These are phyloP conservation scores for Limanda limanda DNA, from an alignment of 2,113 vertebrate species.

Conservation along the genomic window DNA sequence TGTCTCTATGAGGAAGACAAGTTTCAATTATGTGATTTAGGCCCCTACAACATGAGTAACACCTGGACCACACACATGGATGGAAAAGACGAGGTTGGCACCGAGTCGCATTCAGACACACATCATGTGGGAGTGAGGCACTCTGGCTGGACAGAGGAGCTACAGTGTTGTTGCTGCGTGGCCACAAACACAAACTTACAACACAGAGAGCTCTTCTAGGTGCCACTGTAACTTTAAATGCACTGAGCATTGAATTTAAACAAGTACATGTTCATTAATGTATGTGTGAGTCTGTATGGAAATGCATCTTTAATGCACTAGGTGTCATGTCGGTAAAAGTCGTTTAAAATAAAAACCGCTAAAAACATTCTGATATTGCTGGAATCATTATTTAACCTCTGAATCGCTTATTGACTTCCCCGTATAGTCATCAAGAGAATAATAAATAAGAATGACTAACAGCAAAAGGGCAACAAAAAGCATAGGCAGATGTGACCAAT, in stretches of 20 bases:
- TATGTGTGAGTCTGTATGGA: background rate
- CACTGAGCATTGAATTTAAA: background rate
- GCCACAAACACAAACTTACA: conserved; percentile 13
- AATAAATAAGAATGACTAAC: no score
- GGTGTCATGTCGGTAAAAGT: no score
- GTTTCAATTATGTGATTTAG: no score
- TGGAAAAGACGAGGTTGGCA: conserved; percentile 16
- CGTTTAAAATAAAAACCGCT: no score
- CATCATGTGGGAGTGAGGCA: conserved; percentile 18
- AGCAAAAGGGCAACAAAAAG: no score
- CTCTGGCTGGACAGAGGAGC: conserved; percentile 1
- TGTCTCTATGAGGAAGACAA: no score
- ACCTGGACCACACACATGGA: conserved; percentile 18
- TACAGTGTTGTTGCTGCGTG: conserved; percentile 10
- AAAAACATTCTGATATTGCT: no score
- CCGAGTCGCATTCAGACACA: conserved; percentile 6
- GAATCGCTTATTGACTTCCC: no score
- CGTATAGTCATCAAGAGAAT: no score
- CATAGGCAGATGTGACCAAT: no score
- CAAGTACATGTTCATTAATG: background rate
- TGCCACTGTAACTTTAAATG: background rate
- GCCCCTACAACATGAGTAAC: background rate
- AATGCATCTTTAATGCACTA: no score
- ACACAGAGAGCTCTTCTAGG: background rate
- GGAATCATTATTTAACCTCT: no score